phyloP scores from a whole-genome alignment of 2,888 invertebrate genomes.

The Phasia obesa region DNA sequence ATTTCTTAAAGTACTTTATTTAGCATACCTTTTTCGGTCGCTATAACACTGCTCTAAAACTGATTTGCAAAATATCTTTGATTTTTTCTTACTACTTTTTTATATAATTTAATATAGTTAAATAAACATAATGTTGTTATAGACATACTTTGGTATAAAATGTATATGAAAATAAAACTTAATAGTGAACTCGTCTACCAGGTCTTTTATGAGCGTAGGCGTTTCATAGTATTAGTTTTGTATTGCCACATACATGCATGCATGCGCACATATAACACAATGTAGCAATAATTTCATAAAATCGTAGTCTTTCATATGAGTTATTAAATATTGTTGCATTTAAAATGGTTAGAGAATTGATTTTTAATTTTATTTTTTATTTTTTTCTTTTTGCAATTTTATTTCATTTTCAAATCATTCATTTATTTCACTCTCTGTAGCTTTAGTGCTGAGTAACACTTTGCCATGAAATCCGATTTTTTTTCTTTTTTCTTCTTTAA shows the following conservation, averaged over 20 bases:
- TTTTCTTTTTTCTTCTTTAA: not conserved
- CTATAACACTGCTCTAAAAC: no score
- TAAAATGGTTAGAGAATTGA: slow-evolving; percentile 29
- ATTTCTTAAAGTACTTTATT: no score
- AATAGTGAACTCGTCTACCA: slow-evolving; percentile 34
- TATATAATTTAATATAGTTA: slow-evolving; percentile 45
- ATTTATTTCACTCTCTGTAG: slow-evolving; percentile 16
- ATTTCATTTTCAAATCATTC: slow-evolving; percentile 47
- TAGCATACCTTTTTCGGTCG: no score
- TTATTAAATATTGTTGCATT: slow-evolving; percentile 60
- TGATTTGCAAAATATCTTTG: no score
- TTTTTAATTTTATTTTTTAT: no score
- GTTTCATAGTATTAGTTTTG: slow-evolving; percentile 32
- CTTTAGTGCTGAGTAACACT: slow-evolving; percentile 9
- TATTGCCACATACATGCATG: slow-evolving; percentile 5
- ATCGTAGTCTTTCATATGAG: slow-evolving; percentile 28
- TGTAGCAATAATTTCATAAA: slow-evolving; percentile 49
- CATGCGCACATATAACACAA: not conserved
- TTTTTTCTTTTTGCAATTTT: slow-evolving; percentile 28
- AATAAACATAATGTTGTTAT: slow-evolving; percentile 5
- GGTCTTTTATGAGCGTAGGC: slow-evolving; percentile 49
- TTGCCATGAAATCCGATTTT: slow-evolving; percentile 52
- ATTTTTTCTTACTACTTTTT: not conserved
- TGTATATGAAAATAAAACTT: slow-evolving; percentile 27
- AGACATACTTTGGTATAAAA: slow-evolving; percentile 8